These are phyloP conservation scores for Ispidina lecontei DNA, from an alignment of 2,797 vertebrate species.

Conservation along the genomic window DNA sequence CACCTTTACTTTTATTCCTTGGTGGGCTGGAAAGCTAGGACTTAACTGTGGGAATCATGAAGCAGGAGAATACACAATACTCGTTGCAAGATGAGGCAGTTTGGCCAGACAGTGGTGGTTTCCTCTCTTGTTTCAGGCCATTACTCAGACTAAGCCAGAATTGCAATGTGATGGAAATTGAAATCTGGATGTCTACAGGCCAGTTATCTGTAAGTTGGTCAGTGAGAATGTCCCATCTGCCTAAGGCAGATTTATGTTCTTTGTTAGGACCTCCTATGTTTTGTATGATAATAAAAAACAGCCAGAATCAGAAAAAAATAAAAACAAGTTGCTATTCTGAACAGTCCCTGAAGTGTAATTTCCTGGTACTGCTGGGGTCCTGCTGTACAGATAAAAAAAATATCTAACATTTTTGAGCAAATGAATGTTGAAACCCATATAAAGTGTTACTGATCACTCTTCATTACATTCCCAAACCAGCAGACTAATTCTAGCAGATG, in stretches of 20 bases:
- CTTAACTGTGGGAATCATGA: background rate
- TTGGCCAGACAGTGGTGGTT: conserved; percentile 2
- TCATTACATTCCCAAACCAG: background rate
- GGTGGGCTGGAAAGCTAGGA: background rate
- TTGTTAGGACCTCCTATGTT: background rate
- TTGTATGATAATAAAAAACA: background rate
- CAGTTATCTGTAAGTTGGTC: background rate
- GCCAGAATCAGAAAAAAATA: background rate
- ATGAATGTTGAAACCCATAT: background rate
- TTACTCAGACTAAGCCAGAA: conserved; percentile 23
- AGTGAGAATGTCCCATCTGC: background rate
- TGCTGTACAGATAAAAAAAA: background rate
- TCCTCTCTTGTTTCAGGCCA: conserved; percentile 29
- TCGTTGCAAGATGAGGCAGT: background rate
- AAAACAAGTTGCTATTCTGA: background rate
- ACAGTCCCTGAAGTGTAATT: background rate
- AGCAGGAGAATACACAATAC: background rate
- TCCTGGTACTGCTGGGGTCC: background rate
- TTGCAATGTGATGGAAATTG: conserved; percentile 5
- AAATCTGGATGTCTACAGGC: background rate
- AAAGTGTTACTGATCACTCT: background rate
- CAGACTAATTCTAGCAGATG: background rate
- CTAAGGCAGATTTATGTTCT: background rate
- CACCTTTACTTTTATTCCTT: background rate
- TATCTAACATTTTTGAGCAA: background rate